Evolutionary conservation across 1,140 invertebrate species (phyloP).

Genomic region (Platyura marginata): DNA sequence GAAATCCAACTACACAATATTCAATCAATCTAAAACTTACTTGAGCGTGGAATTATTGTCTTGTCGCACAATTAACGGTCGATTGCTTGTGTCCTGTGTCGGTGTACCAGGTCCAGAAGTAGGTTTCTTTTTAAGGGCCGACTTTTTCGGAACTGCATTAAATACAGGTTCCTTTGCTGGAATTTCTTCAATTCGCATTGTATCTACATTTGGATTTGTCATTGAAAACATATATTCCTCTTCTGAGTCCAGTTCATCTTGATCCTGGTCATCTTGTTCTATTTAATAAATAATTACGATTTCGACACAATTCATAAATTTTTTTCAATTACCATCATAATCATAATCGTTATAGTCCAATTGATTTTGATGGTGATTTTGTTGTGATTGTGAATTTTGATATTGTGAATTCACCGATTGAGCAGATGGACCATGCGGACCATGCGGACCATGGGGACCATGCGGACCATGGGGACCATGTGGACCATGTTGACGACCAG

Average conservation of each 20-base stretch:
- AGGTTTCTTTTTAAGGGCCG: slow-evolving; percentile 73
- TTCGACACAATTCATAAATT: neutral
- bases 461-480: no score
- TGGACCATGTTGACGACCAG: slow-evolving; percentile 30
- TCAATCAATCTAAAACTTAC: slow-evolving; percentile 23
- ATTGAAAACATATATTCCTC: slow-evolving; percentile 24
- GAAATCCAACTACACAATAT: neutral
- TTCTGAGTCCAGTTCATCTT: slow-evolving; percentile 30
- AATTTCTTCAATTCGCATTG: slow-evolving; percentile 68
- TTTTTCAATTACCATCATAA: slow-evolving; percentile 37
- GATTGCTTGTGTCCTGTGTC: slow-evolving; percentile 44
- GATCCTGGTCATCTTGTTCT: slow-evolving; percentile 23
- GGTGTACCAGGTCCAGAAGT: slow-evolving; percentile 40
- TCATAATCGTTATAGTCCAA: slow-evolving; percentile 31
- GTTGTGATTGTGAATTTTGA: neutral
- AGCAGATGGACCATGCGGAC: no score
- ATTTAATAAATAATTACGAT: neutral
- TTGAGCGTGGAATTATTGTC: slow-evolving; percentile 41
- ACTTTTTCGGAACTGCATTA: slow-evolving; percentile 77
- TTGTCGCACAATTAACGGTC: slow-evolving; percentile 47
- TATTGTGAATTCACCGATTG: no score
- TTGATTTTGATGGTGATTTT: neutral
- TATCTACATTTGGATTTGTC: slow-evolving; percentile 45
- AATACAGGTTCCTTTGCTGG: slow-evolving; percentile 75
- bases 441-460: no score